These are phyloP conservation scores for Dascillus cervinus DNA, from an alignment of 2,888 invertebrate genomes.

Conservation along the genomic window DNA sequence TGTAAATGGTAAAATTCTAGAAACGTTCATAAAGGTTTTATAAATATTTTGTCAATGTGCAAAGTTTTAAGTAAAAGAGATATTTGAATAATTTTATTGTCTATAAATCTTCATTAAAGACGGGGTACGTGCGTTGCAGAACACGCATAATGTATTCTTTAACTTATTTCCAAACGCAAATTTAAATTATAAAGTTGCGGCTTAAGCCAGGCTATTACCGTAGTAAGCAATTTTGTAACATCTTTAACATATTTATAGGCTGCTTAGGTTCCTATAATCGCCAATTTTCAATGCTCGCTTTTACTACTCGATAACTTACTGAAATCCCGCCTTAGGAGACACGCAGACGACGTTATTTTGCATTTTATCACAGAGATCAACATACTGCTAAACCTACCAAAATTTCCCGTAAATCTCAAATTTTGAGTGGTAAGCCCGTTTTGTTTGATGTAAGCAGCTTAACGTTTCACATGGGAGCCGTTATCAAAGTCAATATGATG, in stretches of 20 bases:
- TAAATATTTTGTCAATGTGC: too few relatives aligned
- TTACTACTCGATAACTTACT: slow-evolving; percentile 32
- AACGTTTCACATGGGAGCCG: slow-evolving; percentile 10
- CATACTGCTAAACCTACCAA: slow-evolving; percentile 22
- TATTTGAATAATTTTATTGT: too few relatives aligned
- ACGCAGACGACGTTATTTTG: slow-evolving; percentile 36
- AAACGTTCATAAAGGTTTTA: too few relatives aligned
- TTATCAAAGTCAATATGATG: slow-evolving; percentile 10
- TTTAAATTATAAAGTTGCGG: slow-evolving; percentile 24
- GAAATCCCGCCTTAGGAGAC: slow-evolving; percentile 35
- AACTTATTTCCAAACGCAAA: slow-evolving; percentile 19
- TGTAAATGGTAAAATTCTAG: too few relatives aligned
- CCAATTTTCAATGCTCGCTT: slow-evolving; percentile 37
- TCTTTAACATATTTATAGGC: slow-evolving; percentile 34
- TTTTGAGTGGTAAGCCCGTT: slow-evolving; percentile 15
- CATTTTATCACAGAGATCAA: slow-evolving; percentile 31
- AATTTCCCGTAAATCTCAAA: slow-evolving; percentile 11
- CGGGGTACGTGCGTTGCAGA: too few relatives aligned
- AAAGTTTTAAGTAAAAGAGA: too few relatives aligned
- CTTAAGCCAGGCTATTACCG: slow-evolving; percentile 11
- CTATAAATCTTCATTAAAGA: too few relatives aligned
- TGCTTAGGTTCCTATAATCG: slow-evolving; percentile 37
- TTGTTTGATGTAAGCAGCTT: slow-evolving; percentile 13
- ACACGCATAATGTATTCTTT: slow-evolving; percentile 17
- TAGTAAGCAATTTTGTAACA: slow-evolving; percentile 24